Base-by-base conservation (phyloP, 1,140 invertebrate genomes). In the Halyomorpha halys region DNA sequence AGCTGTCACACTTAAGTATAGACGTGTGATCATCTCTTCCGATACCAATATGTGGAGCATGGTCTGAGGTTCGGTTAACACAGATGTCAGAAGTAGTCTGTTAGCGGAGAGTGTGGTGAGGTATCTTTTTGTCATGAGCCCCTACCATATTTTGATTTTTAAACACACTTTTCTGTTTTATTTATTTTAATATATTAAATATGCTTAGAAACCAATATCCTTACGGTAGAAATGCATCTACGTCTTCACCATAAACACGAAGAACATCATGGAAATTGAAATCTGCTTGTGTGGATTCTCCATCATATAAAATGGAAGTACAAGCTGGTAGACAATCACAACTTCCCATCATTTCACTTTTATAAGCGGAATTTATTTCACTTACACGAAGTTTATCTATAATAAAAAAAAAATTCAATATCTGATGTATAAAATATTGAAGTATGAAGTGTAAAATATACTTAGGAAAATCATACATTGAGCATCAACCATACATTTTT, bases 251-350 rank as follows among this genome's bases (percentile, higher is more conserved):
- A 63, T 71, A 78, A 0, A 78, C 80, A 45, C 69, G 69, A 54
- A 79, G 76, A 65, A 82, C 69, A 62, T 77, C 76, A 61, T 74
- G 73, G 74, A 79, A 79, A 69, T 82, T 76, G 61, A 79, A 84
- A 70, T 82, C 78, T 6, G 82, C 83, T 70, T 85, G 83, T 0
- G 83, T 84, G 2, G 81, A 83, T 73, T 85, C 83, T 0, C 81
- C 80, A 65, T 84, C 80, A 69, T 86, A 87, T 8, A 78, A 76
- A 1, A 87, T 76, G 2, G 83, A 82, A 0, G 81, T 84, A 68
- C 85, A 87, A 0, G 82, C 78, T 2, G 83, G 84, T 63, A 86
- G 72, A 69, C 85, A 87, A 68, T 82, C 77, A 69, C 85, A 86
- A 18, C 53, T 23, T 23, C 34, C 34, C 34, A 23, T 23, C 8